Evolutionary conservation across 2,113 vertebrate genomes (phyloP), one percentile per base, ranked within the genome.

Genomic region (Tetrax tetrax): DNA sequence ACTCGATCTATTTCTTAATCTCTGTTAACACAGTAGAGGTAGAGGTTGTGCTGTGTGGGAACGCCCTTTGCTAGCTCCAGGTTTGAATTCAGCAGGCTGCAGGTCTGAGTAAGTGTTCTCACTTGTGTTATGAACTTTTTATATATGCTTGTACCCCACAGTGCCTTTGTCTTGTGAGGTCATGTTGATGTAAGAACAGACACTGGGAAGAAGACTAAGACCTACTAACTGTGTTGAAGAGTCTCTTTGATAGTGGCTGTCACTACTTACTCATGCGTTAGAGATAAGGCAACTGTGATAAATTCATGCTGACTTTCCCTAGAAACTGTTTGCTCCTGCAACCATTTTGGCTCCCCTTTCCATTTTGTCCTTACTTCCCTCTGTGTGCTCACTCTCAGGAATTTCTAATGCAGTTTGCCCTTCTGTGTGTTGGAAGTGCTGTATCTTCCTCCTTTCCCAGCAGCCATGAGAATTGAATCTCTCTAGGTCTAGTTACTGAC

Each of bases 371-470:
- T 88, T 33, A 25, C 54, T 51, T 83, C 45, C 9, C 27, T 12
- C 14, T 20, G 10, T 33, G 9, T 23, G 1, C 24, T 77, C 47
- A 47, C 27, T 20, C 48, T 83, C 37, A 18, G 24, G 59, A 83
- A 57, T 80, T 84, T 56, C 35, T 70, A 79, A 35, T n/a, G 15
- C 12, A 45, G 3, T 90, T 54, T 91, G 18, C 19, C 43, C 11
- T 87, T 65, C 28, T 47, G 2, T 0, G 0, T 37, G 13, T 63
- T 88, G 10, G 14, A 80, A 80, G 11, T 10, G 1, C 13, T 3
- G 0, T 35, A 4, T 51, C 23, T 76, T 87, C 43, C 43, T 91
- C 27, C 38, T 79, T 79, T 50, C 19, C 54, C 5, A 56, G 15
- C 51, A 83, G 28, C 17, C 5, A 1, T 35, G 13, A 94, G 31